Conservation (phyloP, 1,140 invertebrate species). For the Rhopalosiphum maidis region DNA sequence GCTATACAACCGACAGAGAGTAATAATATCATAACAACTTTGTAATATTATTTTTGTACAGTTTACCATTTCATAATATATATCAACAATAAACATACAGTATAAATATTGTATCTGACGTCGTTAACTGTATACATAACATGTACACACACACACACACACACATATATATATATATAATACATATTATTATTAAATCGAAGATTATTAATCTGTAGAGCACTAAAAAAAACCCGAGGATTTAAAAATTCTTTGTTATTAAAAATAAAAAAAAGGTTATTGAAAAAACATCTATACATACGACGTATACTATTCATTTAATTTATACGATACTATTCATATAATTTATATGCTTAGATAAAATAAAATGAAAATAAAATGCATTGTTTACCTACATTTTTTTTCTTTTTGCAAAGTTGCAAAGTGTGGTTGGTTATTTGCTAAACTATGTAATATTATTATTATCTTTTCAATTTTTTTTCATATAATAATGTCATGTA, state of each 20-base stretch:
- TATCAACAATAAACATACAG: constrained; percentile 3
- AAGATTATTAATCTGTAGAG: background rate
- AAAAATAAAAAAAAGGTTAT: background rate
- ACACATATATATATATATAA: background rate
- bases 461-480: background rate
- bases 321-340: background rate
- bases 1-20: background rate
- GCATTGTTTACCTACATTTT: background rate
- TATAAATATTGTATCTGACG: background rate
- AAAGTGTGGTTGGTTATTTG: background rate
- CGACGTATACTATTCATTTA: background rate
- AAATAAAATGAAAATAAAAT: background rate
- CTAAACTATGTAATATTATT: background rate
- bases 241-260: constrained; percentile 3
- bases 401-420: background rate
- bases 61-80: constrained; percentile 4
- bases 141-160: background rate
- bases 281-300: background rate
- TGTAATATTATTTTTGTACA: background rate
- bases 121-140: background rate
- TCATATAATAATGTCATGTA: background rate
- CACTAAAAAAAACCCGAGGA: background rate
- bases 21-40: background rate
- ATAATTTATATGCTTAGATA: background rate
- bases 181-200: background rate